Evolutionary conservation across 2,113 vertebrate genomes (phyloP).

Genomic region (Dolichotis patagonum): DNA sequence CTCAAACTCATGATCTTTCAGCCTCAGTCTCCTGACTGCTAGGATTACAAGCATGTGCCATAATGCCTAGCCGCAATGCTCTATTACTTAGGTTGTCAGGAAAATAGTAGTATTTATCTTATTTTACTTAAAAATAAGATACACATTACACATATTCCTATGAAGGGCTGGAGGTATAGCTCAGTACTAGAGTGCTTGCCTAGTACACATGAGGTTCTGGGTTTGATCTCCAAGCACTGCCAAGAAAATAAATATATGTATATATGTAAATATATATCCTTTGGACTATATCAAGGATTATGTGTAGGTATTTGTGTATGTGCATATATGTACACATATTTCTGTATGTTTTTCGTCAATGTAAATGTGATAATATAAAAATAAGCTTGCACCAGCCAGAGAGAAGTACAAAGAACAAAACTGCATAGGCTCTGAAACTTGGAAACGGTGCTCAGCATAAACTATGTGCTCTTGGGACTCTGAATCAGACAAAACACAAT

Average conservation of each 20-base stretch:
- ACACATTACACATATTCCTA: neutral
- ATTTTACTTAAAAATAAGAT: neutral
- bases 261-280: too few relatives aligned
- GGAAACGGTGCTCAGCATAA: too few relatives aligned
- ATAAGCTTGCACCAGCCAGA: too few relatives aligned
- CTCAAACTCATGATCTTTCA: neutral
- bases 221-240: neutral
- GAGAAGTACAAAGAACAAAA: too few relatives aligned
- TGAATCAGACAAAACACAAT: too few relatives aligned
- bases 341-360: too few relatives aligned
- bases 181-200: neutral
- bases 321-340: too few relatives aligned
- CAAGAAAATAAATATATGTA: neutral
- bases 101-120: neutral
- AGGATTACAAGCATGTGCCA: neutral
- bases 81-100: neutral
- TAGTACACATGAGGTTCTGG: neutral
- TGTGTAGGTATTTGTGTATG: too few relatives aligned
- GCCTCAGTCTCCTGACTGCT: neutral
- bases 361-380: too few relatives aligned
- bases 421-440: too few relatives aligned
- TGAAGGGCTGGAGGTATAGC: neutral
- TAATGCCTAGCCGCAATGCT: neutral
- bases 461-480: too few relatives aligned
- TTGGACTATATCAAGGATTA: too few relatives aligned